Conservation (phyloP, 2,113 vertebrate species). For the Prionailurus viverrinus region DNA sequence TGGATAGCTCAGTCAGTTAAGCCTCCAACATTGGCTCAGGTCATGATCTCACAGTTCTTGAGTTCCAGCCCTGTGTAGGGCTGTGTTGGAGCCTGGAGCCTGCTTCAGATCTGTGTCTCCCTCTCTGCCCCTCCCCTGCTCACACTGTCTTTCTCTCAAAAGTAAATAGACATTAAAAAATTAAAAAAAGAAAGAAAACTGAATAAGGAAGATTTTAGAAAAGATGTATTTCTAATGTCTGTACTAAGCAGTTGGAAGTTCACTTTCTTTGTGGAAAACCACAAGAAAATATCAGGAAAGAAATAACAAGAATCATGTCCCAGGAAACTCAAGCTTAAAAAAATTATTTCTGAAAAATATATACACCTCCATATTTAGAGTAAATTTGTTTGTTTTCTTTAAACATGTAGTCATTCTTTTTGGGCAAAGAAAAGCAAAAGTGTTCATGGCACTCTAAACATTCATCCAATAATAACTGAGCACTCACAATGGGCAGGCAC, state of each 20-base stretch:
- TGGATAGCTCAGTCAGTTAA: too few relatives aligned
- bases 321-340: neutral
- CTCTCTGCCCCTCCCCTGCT: too few relatives aligned
- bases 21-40: too few relatives aligned
- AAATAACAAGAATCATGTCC: neutral
- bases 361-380: neutral
- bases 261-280: neutral
- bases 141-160: too few relatives aligned
- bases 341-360: neutral
- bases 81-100: too few relatives aligned
- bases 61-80: too few relatives aligned
- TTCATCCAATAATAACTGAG: neutral
- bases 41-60: too few relatives aligned
- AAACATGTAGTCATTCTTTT: neutral
- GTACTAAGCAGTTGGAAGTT: neutral
- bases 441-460: neutral
- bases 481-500: neutral
- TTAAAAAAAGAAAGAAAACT: neutral
- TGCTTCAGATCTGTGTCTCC: too few relatives aligned
- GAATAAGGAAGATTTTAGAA: neutral
- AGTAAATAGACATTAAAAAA: too few relatives aligned
- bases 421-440: neutral
- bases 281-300: neutral
- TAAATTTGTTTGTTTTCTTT: neutral
- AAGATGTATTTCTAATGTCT: neutral